Conservation (phyloP, 2,888 invertebrate species). For the Arge pagana region DNA sequence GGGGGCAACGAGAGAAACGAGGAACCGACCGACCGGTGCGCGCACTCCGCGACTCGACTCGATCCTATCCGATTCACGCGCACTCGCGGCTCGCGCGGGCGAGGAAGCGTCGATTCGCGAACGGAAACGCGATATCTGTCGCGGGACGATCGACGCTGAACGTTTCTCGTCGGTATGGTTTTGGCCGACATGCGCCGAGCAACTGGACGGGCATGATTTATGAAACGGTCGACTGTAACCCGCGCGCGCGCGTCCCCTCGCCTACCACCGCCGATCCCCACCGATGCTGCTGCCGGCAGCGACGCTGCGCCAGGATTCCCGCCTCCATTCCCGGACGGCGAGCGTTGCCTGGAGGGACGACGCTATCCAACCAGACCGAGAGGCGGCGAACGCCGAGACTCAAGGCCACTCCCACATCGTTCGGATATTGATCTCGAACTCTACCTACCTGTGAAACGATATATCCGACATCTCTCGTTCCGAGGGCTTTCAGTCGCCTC, state of each 20-base stretch:
- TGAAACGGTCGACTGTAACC: slow-evolving; percentile 17
- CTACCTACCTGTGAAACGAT: slow-evolving; percentile 19
- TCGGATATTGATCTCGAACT: slow-evolving; percentile 55
- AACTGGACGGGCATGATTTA: slow-evolving; percentile 54
- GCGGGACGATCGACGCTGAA: too few species aligned
- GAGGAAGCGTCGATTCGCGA: too few species aligned
- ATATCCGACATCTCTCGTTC: slow-evolving; percentile 19
- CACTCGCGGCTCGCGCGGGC: too few species aligned
- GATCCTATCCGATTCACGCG: too few species aligned
- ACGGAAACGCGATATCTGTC: too few species aligned
- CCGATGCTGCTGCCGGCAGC: slow-evolving; percentile 18
- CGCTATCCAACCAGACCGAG: slow-evolving; percentile 22
- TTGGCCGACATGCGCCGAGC: slow-evolving; percentile 45
- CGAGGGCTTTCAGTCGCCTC: slow-evolving; percentile 14
- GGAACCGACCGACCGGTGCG: too few species aligned
- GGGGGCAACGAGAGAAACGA: too few species aligned
- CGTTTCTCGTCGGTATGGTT: slow-evolving; percentile 37
- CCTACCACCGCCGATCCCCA: not conserved
- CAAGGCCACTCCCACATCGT: slow-evolving; percentile 35
- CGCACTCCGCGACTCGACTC: too few species aligned
- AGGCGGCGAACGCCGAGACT: not conserved
- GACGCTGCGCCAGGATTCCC: slow-evolving; percentile 26
- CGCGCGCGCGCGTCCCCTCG: too few species aligned
- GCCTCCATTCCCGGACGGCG: slow-evolving; percentile 25
- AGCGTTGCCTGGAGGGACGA: slow-evolving; percentile 27